A percentile compares a stretch with the other conserved stretches of the same genome.
Conservation (phyloP, 1,140 invertebrate species). For the Cyclina sinensis region DNA sequence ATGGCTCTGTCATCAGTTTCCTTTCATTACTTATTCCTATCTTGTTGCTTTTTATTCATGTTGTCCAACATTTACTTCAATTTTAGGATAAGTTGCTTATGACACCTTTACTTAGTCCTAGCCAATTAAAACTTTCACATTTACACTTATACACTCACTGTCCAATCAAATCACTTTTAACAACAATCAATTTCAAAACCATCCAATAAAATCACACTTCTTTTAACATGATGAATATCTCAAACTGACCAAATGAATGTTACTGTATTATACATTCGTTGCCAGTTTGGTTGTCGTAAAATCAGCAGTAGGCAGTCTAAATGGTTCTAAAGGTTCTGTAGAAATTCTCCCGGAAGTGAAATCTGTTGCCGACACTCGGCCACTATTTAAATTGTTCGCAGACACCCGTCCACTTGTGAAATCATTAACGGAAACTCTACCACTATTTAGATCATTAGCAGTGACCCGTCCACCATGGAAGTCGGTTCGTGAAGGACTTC, state of each 20-base stretch:
- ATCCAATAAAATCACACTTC: slow-evolving; percentile 62
- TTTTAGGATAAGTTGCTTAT: too few relatives aligned
- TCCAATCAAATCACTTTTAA: slow-evolving; percentile 31
- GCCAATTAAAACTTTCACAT: neutral
- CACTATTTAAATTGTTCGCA: slow-evolving; percentile 52
- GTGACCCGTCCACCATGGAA: slow-evolving; percentile 46
- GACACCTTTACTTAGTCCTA: neutral
- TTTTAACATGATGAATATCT: neutral
- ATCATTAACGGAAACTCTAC: slow-evolving; percentile 36
- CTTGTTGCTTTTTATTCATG: too few relatives aligned
- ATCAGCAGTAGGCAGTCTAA: slow-evolving; percentile 63
- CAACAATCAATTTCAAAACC: slow-evolving; percentile 9
- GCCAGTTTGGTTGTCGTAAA: slow-evolving; percentile 61
- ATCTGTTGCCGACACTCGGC: slow-evolving; percentile 52
- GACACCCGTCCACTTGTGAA: slow-evolving; percentile 27
- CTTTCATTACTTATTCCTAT: too few relatives aligned
- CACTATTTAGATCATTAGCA: slow-evolving; percentile 48
- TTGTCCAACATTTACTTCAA: too few relatives aligned
- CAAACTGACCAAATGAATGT: slow-evolving; percentile 58
- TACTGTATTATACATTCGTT: slow-evolving; percentile 58
- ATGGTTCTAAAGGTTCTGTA: slow-evolving; percentile 56
- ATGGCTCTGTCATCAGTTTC: neutral
- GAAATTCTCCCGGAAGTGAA: slow-evolving; percentile 52
- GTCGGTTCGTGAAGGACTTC: slow-evolving; percentile 61
- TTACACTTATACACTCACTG: neutral